Percentiles rank a stretch among this genome's conserved stretches.
phyloP scores from a whole-genome alignment of 1,140 invertebrate species.

The Drosophila busckii region DNA sequence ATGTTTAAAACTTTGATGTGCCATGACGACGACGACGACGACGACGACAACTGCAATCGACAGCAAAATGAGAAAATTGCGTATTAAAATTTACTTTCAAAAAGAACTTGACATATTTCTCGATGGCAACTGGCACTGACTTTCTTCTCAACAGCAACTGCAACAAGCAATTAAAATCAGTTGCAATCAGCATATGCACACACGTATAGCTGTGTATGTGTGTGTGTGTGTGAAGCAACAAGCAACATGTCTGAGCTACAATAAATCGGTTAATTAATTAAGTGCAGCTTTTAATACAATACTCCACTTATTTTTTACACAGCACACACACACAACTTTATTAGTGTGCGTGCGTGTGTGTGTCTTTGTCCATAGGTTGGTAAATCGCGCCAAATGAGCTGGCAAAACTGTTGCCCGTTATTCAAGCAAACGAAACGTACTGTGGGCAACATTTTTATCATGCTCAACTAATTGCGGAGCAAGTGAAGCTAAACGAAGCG shows the following conservation, averaged over 20 bases:
- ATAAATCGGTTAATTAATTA: constrained; percentile 64
- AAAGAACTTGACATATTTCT: no score
- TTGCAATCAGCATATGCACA: no score
- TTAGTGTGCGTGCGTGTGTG: constrained; percentile 8
- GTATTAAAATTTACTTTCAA: no score
- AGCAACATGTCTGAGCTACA: constrained; percentile 3
- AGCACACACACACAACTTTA: constrained; percentile 1
- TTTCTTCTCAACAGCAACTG: no score
- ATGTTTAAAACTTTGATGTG: no score
- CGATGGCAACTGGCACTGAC: no score
- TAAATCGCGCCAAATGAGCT: constrained; percentile 62
- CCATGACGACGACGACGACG: no score
- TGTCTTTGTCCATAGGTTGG: constrained; percentile 25
- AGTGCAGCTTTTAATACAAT: constrained; percentile 47
- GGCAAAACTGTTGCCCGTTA: constrained; percentile 42
- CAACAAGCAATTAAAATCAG: no score
- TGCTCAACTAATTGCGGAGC: constrained; percentile 58
- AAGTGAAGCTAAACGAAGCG: constrained; percentile 7
- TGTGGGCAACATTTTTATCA: constrained; percentile 56
- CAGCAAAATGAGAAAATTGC: no score
- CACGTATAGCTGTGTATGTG: no score
- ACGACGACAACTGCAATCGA: no score
- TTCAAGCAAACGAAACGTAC: constrained; percentile 13
- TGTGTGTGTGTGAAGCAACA: neutral
- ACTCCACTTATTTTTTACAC: neutral